These are phyloP conservation scores for Drosophila bipectinata DNA, from an alignment of 1,140 invertebrate genomes.

Conservation along the genomic window DNA sequence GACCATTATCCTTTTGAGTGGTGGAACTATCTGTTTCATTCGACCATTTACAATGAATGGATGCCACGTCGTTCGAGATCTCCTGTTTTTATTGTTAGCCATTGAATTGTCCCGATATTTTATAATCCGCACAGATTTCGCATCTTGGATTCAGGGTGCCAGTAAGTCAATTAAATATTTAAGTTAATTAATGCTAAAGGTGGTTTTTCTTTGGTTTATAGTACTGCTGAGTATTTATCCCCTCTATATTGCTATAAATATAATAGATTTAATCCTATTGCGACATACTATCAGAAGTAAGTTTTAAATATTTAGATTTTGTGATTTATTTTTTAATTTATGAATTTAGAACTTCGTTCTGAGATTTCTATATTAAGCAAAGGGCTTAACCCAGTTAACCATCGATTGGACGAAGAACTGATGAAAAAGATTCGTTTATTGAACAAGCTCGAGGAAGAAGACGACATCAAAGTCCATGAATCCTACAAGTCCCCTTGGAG, in stretches of 20 bases:
- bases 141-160: background rate
- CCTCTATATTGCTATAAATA: conserved; percentile 33
- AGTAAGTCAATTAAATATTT: conserved; percentile 10
- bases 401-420: background rate
- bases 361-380: conserved; percentile 4
- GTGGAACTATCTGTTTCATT: conserved; percentile 47
- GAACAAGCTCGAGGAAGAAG: conserved; percentile 8
- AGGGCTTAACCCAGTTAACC: background rate
- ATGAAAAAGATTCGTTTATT: background rate
- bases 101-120: conserved; percentile 11
- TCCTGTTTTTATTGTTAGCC: conserved; percentile 40
- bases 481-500: background rate
- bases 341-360: conserved; percentile 8
- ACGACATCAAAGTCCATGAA: conserved; percentile 15
- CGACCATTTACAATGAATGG: conserved; percentile 53
- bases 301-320: background rate
- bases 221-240: conserved; percentile 33
- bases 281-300: conserved; percentile 40
- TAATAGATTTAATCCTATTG: conserved; percentile 36
- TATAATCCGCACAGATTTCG: background rate
- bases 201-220: background rate
- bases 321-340: background rate
- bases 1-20: conserved; percentile 36
- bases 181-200: background rate
- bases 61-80: conserved; percentile 24